phyloP scores from a whole-genome alignment of 2,797 vertebrate genomes.

The Sphenodon punctatus region DNA sequence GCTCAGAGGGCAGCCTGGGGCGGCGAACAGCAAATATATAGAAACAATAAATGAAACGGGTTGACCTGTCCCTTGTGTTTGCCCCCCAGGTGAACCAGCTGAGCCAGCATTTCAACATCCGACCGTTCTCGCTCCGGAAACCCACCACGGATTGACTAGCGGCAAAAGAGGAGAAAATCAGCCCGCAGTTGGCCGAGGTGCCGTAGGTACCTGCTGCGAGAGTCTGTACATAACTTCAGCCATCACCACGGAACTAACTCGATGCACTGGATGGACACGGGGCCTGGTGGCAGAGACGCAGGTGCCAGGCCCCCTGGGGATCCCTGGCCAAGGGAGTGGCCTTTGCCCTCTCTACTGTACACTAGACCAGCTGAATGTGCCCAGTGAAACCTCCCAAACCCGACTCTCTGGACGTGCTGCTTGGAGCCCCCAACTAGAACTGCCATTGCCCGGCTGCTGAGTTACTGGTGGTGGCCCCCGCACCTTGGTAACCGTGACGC shows the following conservation, averaged over 20 bases:
- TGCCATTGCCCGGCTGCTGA: neutral
- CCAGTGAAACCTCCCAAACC: constrained; percentile 27
- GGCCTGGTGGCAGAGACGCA: constrained; percentile 19
- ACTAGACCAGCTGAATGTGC: constrained; percentile 62
- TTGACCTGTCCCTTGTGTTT: fast-evolving
- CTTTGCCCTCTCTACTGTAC: constrained; percentile 37
- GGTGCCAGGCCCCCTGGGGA: neutral
- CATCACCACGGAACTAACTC: constrained; percentile 82
- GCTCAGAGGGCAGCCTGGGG: no score
- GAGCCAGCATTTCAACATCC: constrained; percentile 92
- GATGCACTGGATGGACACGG: constrained; percentile 55
- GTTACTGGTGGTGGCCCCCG: neutral
- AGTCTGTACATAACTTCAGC: constrained; percentile 82
- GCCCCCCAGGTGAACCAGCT: constrained; percentile 89
- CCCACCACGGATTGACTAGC: constrained; percentile 92
- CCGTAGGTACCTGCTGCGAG: constrained; percentile 79
- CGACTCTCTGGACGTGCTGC: neutral
- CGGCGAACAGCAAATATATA: no score
- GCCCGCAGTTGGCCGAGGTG: constrained; percentile 84
- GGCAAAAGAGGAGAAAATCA: constrained; percentile 83
- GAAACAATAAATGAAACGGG: fast-evolving
- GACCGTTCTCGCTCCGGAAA: constrained; percentile 92
- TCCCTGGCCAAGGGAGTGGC: constrained; percentile 12
- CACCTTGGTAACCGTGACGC: neutral
- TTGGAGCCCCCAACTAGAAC: neutral